phyloP scores from a whole-genome alignment of 2,888 invertebrate genomes.

The Noctua fimbriata region DNA sequence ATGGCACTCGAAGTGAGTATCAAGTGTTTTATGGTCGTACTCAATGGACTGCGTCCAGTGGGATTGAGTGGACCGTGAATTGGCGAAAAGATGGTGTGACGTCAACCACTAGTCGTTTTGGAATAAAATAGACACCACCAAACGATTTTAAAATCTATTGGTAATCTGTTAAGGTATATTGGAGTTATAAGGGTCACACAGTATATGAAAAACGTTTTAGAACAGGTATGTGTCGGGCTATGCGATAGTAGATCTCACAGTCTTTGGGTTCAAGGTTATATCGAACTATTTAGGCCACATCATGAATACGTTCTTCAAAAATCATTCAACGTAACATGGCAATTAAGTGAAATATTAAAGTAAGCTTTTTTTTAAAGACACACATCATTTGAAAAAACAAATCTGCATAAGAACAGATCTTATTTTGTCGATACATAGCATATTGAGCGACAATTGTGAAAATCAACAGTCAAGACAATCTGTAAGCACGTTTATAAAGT shows the following conservation, averaged over 20 bases:
- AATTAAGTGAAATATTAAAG: not conserved
- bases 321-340: not conserved
- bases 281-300: not conserved
- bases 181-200: too few relatives aligned
- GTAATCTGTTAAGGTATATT: too few relatives aligned
- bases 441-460: too few relatives aligned
- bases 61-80: constrained; percentile 20
- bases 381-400: fast-evolving
- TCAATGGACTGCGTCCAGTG: constrained; percentile 12
- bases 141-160: not conserved
- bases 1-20: constrained; percentile 10
- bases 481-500: not conserved
- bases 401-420: not conserved
- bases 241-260: not conserved
- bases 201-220: too few relatives aligned
- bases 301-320: not conserved
- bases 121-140: not conserved
- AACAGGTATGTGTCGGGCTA: not conserved
- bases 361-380: not conserved
- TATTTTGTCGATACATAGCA: not conserved
- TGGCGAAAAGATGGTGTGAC: constrained; percentile 13
- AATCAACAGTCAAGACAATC: not conserved
- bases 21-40: constrained; percentile 42
- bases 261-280: not conserved
- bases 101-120: constrained; percentile 2